These are phyloP conservation scores for Oscheius sp. DNA, from an alignment of 1,140 invertebrate genomes.

Conservation along the genomic window DNA sequence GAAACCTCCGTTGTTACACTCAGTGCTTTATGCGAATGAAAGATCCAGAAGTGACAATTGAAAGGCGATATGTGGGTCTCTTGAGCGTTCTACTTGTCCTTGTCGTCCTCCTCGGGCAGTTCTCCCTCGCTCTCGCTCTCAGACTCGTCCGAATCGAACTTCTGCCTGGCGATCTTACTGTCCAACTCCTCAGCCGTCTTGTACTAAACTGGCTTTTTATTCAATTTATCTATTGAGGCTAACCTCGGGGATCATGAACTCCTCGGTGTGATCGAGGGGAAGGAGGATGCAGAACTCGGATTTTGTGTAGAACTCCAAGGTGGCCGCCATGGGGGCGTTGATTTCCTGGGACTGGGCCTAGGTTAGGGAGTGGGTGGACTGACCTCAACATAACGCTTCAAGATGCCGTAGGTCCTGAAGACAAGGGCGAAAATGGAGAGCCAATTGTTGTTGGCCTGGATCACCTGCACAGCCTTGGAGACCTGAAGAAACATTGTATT, in stretches of 20 bases:
- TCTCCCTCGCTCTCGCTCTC: conserved; percentile 41
- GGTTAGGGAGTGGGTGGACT: neutral
- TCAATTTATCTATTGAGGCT: neutral
- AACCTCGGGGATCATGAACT: conserved; percentile 42
- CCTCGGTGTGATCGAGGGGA: conserved; percentile 36
- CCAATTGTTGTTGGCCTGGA: neutral
- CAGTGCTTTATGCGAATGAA: too few species aligned
- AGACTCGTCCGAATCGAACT: conserved; percentile 38
- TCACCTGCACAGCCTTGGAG: neutral
- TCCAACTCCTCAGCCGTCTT: conserved; percentile 32
- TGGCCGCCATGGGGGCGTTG: neutral
- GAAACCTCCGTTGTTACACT: too few species aligned
- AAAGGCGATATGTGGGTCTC: neutral
- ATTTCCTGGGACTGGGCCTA: neutral
- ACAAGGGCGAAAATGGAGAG: conserved; percentile 5
- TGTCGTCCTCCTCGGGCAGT: conserved; percentile 12
- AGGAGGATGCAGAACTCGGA: conserved; percentile 32
- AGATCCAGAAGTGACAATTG: neutral
- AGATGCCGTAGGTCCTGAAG: neutral
- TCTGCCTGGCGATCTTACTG: conserved; percentile 23
- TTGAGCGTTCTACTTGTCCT: neutral
- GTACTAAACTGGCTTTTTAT: conserved; percentile 14
- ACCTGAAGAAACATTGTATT: too few species aligned
- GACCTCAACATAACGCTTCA: neutral
- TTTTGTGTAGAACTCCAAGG: conserved; percentile 34